Conservation (phyloP, 2,888 invertebrate genomes). For the Hyposoter didymator region DNA sequence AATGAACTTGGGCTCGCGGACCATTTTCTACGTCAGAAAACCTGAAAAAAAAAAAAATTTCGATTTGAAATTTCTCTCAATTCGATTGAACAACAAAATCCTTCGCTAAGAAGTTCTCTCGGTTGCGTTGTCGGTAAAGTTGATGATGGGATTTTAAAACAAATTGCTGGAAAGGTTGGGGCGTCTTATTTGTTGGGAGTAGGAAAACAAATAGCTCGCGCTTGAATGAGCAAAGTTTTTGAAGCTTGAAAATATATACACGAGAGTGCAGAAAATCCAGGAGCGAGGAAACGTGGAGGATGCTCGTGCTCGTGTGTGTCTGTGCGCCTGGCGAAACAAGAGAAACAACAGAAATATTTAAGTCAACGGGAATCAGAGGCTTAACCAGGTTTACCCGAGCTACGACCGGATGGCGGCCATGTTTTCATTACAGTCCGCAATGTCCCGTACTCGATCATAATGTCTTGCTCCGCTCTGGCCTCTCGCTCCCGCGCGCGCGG, state of each 20-base stretch:
- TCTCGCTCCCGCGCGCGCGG: conserved; percentile 68
- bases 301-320: neutral
- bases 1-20: too few relatives aligned
- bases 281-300: neutral
- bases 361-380: conserved; percentile 66
- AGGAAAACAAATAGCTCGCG: conserved; percentile 56
- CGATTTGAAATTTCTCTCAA: too few relatives aligned
- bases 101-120: too few relatives aligned
- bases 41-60: too few relatives aligned
- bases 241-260: conserved; percentile 26
- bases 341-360: conserved; percentile 56
- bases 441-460: conserved; percentile 82
- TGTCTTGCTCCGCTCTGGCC: conserved; percentile 69
- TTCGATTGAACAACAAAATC: too few relatives aligned
- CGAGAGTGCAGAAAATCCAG: neutral
- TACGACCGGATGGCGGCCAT: conserved; percentile 78
- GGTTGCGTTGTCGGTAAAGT: conserved; percentile 11
- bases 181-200: neutral
- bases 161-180: conserved; percentile 45
- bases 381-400: conserved; percentile 55
- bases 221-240: conserved; percentile 56
- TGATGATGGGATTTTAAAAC: conserved; percentile 41
- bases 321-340: neutral
- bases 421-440: conserved; percentile 81
- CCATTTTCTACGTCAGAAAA: too few relatives aligned